Evolutionary conservation across 2,113 vertebrate genomes (phyloP).

Genomic region (Boleophthalmus pectinirostris): DNA sequence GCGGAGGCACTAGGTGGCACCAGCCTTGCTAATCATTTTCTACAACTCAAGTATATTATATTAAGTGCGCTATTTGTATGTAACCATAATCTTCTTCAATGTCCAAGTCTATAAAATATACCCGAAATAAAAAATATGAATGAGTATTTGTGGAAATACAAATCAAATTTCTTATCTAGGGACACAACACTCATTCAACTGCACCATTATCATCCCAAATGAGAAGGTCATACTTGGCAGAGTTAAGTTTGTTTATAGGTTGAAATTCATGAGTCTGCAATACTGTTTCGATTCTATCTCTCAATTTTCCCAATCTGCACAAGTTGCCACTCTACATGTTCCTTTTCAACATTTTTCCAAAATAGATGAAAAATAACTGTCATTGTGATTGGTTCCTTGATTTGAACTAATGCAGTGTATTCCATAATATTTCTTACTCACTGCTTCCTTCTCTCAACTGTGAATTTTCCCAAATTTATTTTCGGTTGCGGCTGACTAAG

Average conservation of each 20-base stretch:
- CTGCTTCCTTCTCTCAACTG: conserved; percentile 39
- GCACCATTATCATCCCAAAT: too few relatives aligned
- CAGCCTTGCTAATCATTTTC: too few relatives aligned
- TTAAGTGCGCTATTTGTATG: background rate
- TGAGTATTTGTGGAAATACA: too few relatives aligned
- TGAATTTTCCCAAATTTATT: conserved; percentile 41
- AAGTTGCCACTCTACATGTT: background rate
- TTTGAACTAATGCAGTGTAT: conserved; percentile 24
- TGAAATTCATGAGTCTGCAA: too few relatives aligned
- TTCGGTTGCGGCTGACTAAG: conserved; percentile 42
- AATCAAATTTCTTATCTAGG: too few relatives aligned
- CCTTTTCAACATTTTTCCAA: background rate
- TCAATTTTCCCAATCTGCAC: background rate
- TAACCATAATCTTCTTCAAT: background rate
- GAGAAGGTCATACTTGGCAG: too few relatives aligned
- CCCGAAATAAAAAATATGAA: too few relatives aligned
- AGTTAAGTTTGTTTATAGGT: too few relatives aligned
- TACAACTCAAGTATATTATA: too few relatives aligned
- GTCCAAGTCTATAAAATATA: background rate
- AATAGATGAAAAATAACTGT: conserved; percentile 4
- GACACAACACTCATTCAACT: too few relatives aligned
- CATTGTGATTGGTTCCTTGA: background rate
- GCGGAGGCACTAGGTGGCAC: too few relatives aligned
- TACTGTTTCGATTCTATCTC: background rate
- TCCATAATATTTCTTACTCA: conserved; percentile 32